Evolutionary conservation across 2,113 vertebrate species (phyloP).

Genomic region (Rallus limicola): DNA sequence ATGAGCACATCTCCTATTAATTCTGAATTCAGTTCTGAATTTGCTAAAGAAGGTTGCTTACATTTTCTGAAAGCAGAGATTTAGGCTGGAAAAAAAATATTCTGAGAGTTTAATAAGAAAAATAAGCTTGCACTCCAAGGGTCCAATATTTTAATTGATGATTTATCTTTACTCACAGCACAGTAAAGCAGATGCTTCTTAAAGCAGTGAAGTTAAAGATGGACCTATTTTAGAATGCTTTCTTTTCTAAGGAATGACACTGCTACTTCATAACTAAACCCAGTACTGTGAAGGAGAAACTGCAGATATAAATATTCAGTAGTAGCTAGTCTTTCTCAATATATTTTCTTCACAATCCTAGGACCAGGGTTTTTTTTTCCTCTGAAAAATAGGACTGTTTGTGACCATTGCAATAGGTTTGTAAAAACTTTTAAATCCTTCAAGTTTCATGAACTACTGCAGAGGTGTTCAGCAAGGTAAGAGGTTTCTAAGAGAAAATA

Average conservation of each 20-base stretch:
- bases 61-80: neutral
- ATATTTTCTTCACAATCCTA: neutral
- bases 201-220: neutral
- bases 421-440: neutral
- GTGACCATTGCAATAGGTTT: neutral
- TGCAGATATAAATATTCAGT: neutral
- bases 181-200: neutral
- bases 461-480: neutral
- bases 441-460: neutral
- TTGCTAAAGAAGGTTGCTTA: neutral
- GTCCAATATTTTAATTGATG: neutral
- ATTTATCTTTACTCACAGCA: neutral
- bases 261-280: neutral
- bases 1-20: neutral
- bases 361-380: neutral
- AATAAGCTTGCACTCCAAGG: neutral
- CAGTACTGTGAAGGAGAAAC: neutral
- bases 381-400: neutral
- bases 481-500: neutral
- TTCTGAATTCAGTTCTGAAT: neutral
- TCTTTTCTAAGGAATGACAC: neutral
- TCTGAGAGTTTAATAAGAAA: conserved; percentile 20
- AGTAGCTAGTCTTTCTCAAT: neutral
- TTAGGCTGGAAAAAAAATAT: neutral
- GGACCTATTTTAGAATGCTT: neutral